phyloP scores from a whole-genome alignment of 2,888 invertebrate genomes.

The Meta bourneti region DNA sequence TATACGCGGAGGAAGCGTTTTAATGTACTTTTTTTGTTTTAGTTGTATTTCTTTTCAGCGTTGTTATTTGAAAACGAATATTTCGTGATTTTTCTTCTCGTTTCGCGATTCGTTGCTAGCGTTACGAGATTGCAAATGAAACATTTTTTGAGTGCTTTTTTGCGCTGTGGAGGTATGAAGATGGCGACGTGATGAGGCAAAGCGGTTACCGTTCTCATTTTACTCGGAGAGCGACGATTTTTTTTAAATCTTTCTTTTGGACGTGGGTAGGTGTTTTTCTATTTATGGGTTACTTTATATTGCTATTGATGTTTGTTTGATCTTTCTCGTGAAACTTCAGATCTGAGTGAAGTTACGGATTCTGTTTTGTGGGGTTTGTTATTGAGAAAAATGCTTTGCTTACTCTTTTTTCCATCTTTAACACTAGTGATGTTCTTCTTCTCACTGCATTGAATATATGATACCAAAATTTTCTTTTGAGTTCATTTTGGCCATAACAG shows the following conservation, averaged over 20 bases:
- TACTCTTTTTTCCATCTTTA: too few relatives aligned
- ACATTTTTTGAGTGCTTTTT: slow-evolving; percentile 16
- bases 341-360: too few relatives aligned
- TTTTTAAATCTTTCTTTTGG: not conserved
- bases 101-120: not conserved
- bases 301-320: not conserved
- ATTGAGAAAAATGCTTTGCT: too few relatives aligned
- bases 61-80: slow-evolving; percentile 54
- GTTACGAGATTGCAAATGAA: slow-evolving; percentile 34
- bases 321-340: too few relatives aligned
- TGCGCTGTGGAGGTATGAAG: slow-evolving; percentile 20
- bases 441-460: too few relatives aligned
- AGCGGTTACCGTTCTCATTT: slow-evolving; percentile 16
- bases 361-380: too few relatives aligned
- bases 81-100: slow-evolving; percentile 21
- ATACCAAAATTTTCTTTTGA: too few relatives aligned
- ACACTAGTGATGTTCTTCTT: too few relatives aligned
- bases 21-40: slow-evolving; percentile 25
- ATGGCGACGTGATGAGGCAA: slow-evolving; percentile 21
- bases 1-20: slow-evolving; percentile 14
- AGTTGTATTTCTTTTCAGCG: slow-evolving; percentile 18
- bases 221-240: not conserved
- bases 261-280: not conserved
- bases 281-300: not conserved
- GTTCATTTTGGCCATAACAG: too few relatives aligned